Conservation (phyloP, 2,113 vertebrate genomes). For the Oceanites oceanicus region DNA sequence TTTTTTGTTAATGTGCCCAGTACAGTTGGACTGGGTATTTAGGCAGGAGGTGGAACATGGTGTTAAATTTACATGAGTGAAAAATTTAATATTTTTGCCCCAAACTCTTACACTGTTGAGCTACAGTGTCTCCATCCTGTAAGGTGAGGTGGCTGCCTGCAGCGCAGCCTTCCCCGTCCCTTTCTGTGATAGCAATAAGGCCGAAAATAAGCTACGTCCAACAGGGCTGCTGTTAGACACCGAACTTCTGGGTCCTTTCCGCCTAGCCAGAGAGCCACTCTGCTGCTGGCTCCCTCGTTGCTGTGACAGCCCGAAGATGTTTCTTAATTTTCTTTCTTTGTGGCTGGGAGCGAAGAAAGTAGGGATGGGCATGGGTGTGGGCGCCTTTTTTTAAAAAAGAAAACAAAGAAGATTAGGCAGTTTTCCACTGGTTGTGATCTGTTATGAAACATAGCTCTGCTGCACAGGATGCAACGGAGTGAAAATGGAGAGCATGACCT, state of each 20-base stretch:
- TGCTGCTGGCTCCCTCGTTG: neutral
- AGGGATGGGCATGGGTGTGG: neutral
- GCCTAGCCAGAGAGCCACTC: neutral
- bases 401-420: neutral
- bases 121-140: no score
- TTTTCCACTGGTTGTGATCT: neutral
- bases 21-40: neutral
- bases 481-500: neutral
- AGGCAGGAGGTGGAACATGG: neutral
- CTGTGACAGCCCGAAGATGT: neutral
- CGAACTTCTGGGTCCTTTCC: neutral
- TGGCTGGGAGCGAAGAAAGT: neutral
- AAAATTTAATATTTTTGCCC: neutral
- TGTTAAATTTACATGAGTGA: neutral
- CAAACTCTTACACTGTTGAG: neutral
- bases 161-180: rapidly evolving
- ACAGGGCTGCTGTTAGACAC: neutral
- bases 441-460: neutral
- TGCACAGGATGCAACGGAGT: neutral
- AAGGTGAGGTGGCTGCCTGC: neutral
- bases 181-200: neutral
- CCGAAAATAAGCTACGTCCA: no score
- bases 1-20: neutral
- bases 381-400: neutral
- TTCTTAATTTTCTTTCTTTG: neutral